A percentile compares a stretch with the other conserved stretches of the same genome.
phyloP scores from a whole-genome alignment of 1,140 invertebrate genomes.

The Orchestia grillus region DNA sequence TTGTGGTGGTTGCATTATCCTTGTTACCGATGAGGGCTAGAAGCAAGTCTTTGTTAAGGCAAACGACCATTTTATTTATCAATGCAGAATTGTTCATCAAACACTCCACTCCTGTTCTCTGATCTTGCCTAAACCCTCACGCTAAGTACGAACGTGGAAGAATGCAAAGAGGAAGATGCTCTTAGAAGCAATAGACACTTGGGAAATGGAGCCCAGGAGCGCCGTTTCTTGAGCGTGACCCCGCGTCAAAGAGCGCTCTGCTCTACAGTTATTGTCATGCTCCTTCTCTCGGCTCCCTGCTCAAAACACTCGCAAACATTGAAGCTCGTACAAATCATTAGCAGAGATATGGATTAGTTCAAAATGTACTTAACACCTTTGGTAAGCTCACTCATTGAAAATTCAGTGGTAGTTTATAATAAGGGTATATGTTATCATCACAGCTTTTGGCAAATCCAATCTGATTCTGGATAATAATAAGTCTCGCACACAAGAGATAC shows the following conservation, averaged over 20 bases:
- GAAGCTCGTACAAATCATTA: slow-evolving; percentile 52
- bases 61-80: slow-evolving; percentile 20
- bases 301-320: slow-evolving; percentile 36
- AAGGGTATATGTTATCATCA: slow-evolving; percentile 56
- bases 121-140: slow-evolving; percentile 4
- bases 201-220: neutral
- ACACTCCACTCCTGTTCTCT: neutral
- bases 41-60: slow-evolving; percentile 47
- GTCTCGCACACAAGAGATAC: neutral
- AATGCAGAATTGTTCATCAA: slow-evolving; percentile 9
- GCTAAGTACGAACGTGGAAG: slow-evolving; percentile 51
- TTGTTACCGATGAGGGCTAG: neutral
- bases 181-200: slow-evolving; percentile 12
- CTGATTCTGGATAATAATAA: slow-evolving; percentile 43
- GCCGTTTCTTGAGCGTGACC: neutral
- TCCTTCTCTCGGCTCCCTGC: neutral
- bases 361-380: slow-evolving; percentile 53
- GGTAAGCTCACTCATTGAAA: slow-evolving; percentile 52
- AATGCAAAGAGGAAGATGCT: slow-evolving; percentile 41
- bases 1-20: slow-evolving; percentile 17
- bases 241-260: slow-evolving; percentile 8
- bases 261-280: slow-evolving; percentile 43
- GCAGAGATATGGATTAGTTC: slow-evolving; percentile 54
- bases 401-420: slow-evolving; percentile 53
- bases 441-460: slow-evolving; percentile 56